These are phyloP conservation scores for Buphagus erythrorhynchus DNA, from an alignment of 2,797 vertebrate genomes.

Conservation along the genomic window DNA sequence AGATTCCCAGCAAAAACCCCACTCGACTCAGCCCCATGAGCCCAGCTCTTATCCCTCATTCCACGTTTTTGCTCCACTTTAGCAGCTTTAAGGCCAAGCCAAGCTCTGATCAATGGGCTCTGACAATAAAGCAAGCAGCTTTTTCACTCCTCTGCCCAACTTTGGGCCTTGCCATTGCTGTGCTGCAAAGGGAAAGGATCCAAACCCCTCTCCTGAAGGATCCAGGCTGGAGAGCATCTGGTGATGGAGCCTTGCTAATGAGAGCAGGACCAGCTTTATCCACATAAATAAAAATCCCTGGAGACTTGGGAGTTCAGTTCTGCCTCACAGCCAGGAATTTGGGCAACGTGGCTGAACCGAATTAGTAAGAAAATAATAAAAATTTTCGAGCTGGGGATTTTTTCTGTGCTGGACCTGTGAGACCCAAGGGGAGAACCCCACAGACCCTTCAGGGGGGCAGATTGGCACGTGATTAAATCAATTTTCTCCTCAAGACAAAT, in stretches of 20 bases:
- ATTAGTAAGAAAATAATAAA: background rate
- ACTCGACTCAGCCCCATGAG: fast-evolving
- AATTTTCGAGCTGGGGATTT: background rate
- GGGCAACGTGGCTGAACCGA: background rate
- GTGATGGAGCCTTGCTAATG: background rate
- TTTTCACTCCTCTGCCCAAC: background rate
- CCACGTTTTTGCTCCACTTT: background rate
- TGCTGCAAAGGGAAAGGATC: background rate
- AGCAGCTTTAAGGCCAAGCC: background rate
- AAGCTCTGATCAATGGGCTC: background rate
- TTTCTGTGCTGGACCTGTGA: background rate
- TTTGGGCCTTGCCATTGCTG: background rate
- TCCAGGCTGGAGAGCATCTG: background rate
- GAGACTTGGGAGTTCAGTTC: background rate
- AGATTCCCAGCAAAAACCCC: background rate
- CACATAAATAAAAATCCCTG: background rate
- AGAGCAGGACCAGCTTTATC: background rate
- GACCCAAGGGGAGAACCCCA: background rate
- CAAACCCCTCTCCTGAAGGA: background rate
- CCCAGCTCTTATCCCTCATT: background rate
- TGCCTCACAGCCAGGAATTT: background rate
- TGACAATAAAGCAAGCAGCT: background rate
- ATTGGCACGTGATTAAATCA: slow-evolving; percentile 32
- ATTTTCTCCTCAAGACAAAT: slow-evolving; percentile 49
- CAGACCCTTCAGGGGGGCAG: background rate